phyloP scores from a whole-genome alignment of 2,888 invertebrate species.

The Leptura quadrifasciata region DNA sequence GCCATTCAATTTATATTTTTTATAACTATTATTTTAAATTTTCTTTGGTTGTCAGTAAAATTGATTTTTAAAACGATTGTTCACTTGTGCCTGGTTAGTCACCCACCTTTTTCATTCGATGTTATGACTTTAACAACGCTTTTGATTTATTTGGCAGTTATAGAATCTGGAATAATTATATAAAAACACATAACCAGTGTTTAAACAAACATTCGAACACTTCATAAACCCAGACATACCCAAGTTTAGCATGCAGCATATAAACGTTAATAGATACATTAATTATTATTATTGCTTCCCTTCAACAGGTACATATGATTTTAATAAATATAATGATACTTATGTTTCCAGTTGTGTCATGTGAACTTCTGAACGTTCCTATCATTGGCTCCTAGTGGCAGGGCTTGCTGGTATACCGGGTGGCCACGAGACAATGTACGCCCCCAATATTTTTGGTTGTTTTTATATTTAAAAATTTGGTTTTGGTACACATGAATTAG shows the following conservation, averaged over 20 bases:
- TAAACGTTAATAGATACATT: background rate
- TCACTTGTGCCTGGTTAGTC: conserved; percentile 36
- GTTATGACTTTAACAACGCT: conserved; percentile 11
- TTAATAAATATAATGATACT: no score
- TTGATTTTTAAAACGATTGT: conserved; percentile 40
- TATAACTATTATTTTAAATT: conserved; percentile 42
- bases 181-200: conserved; percentile 1
- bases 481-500: no score
- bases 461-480: no score
- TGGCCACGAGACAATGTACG: no score
- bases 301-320: no score
- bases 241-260: background rate
- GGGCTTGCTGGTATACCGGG: no score
- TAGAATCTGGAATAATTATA: conserved; percentile 1
- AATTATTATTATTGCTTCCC: no score
- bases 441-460: no score
- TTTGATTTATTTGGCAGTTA: conserved; percentile 28
- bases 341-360: no score
- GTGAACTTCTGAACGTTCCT: no score
- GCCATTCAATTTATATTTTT: conserved; percentile 42
- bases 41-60: conserved; percentile 44
- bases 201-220: background rate
- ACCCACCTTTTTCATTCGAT: conserved; percentile 20
- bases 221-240: background rate
- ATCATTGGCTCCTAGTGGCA: no score